A percentile compares a stretch with the other conserved stretches of the same genome.
phyloP scores from a whole-genome alignment of 2,113 vertebrate species.

The Zosterops pallidus region DNA sequence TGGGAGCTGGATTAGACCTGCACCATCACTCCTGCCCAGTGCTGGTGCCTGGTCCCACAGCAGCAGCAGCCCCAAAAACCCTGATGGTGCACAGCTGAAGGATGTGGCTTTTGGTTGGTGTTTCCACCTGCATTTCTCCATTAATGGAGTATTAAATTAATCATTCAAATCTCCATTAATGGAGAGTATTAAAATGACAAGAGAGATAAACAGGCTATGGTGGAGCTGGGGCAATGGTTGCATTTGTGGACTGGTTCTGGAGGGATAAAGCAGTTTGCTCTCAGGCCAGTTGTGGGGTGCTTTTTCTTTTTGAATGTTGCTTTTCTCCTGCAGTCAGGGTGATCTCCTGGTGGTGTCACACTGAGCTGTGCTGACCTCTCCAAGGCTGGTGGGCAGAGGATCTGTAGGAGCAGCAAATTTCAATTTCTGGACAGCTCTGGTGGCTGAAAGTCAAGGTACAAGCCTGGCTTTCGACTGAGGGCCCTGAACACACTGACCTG shows the following conservation, averaged over 20 bases:
- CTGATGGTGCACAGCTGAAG: background rate
- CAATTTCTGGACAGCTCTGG: background rate
- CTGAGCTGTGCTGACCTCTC: background rate
- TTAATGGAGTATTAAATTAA: background rate
- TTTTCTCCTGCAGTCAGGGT: background rate
- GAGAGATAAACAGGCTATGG: background rate
- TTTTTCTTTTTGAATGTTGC: background rate
- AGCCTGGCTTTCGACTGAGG: background rate
- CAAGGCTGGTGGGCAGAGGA: background rate
- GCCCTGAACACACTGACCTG: background rate
- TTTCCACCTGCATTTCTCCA: background rate
- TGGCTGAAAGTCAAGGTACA: background rate
- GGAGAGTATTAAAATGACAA: background rate
- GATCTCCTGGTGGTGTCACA: background rate
- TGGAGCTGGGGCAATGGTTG: background rate
- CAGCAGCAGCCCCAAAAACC: background rate
- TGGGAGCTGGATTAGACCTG: background rate
- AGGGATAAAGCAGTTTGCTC: background rate
- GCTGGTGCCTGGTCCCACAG: background rate
- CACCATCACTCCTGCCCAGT: fast-evolving
- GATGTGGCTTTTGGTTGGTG: background rate
- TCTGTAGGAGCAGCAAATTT: background rate
- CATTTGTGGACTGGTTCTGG: background rate
- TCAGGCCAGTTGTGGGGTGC: background rate
- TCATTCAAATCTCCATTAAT: background rate